Base-by-base conservation (phyloP, 2,113 vertebrate species). In the Rana temporaria region DNA sequence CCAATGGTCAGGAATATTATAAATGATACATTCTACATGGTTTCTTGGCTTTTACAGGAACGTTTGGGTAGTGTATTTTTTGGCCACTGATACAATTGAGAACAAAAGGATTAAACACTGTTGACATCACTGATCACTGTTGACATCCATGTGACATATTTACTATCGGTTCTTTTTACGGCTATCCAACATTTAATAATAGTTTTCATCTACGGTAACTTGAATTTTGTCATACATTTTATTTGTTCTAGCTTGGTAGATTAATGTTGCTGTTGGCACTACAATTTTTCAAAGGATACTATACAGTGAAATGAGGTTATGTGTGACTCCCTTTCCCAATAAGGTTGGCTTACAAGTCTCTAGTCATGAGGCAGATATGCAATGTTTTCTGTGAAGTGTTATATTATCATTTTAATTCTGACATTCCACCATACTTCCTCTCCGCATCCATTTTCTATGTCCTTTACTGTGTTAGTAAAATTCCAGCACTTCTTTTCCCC, bases 371-470 rank as follows among this genome's bases (percentile, higher is more conserved):
- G 24, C 30, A 56, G 30, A 73, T 6, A 18, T 53, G 26, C 22
- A 53, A 71, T 81, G n/a, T 22, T 20, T 59, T 59, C 53, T 68
- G 67, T 48, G 38, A 52, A 34, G 76, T n/a, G 12, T n/a, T 42
- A 22, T 74, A 26, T 18, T 15, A 22, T 57, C 48, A 24, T 66
- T 63, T 30, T 64, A 64, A 72, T 62, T 72, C 30, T 38, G 52
- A 59, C 15, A 19, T 82, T 19, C 55, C 53, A 56, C 79, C 70
- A 42, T 82, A 74, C 60, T 82, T 82, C 80, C 69, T 82, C n/a
- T 65, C 20, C n/a, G 38, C 6, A 17, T 24, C 34, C 57, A 71
- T 53, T 15, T 48, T 67, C 78, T 59, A 57, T 57, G 59, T 62
- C n/a, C 32, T 77, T 18, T 34, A 64, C 34, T 77, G 38, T 62